Evolutionary conservation across 2,113 vertebrate genomes (phyloP).

Genomic region (Siphamia tubifer): DNA sequence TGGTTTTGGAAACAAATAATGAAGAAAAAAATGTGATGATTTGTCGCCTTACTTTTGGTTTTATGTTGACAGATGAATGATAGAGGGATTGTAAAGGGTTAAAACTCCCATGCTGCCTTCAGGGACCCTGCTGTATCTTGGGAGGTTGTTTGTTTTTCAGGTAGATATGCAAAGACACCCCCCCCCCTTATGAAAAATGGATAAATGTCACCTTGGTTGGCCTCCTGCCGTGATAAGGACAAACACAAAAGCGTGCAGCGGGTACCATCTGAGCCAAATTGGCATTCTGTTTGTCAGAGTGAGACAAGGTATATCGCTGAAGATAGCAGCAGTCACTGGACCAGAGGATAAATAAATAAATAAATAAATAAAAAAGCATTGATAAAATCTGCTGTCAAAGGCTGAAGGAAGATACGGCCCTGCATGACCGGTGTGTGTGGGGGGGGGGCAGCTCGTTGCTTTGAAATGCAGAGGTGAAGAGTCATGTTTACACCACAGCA

Average conservation of each 20-base stretch:
- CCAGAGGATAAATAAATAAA: background rate
- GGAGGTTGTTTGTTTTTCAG: slow-evolving; percentile 18
- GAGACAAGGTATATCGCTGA: background rate
- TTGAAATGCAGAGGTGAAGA: background rate
- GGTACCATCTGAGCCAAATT: background rate
- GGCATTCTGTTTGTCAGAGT: slow-evolving; percentile 28
- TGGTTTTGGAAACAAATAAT: too few species aligned
- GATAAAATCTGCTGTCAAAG: slow-evolving; percentile 23
- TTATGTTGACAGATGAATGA: too few species aligned
- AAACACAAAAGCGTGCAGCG: slow-evolving; percentile 31
- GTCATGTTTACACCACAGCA: background rate
- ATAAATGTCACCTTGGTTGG: slow-evolving; percentile 66
- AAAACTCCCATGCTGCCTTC: background rate
- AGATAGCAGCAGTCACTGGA: background rate
- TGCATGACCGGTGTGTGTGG: background rate
- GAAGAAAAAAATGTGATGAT: too few species aligned
- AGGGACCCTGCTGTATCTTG: slow-evolving; percentile 42
- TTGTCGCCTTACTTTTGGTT: too few species aligned
- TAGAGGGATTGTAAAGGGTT: too few species aligned
- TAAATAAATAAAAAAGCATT: background rate
- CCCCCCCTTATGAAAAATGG: slow-evolving; percentile 61
- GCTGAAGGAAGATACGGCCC: background rate
- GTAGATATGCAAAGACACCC: slow-evolving; percentile 15
- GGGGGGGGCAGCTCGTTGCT: background rate
- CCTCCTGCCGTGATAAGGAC: slow-evolving; percentile 44